Evolutionary conservation across 2,113 vertebrate genomes (phyloP).

Genomic region (Ivindomyrus marchei): DNA sequence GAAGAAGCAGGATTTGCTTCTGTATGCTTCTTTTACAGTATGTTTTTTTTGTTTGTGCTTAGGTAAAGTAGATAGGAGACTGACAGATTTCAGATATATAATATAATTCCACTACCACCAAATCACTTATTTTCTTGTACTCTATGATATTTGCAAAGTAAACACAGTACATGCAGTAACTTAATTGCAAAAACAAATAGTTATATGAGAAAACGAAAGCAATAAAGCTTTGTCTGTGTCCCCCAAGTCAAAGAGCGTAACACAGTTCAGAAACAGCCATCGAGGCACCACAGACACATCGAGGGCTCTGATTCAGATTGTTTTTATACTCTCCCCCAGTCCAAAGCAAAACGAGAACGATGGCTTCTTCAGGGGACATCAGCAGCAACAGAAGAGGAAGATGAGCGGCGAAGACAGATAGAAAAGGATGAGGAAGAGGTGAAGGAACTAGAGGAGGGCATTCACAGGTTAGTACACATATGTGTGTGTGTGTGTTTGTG

Average conservation of each 20-base stretch:
- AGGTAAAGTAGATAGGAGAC: not conserved
- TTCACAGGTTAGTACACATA: slow-evolving; percentile 71
- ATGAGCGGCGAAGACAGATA: slow-evolving; percentile 74
- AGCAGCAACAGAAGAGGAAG: slow-evolving; percentile 70
- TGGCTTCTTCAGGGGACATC: slow-evolving; percentile 92
- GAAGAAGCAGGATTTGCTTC: not conserved
- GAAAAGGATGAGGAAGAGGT: slow-evolving; percentile 83
- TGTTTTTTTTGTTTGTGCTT: not conserved
- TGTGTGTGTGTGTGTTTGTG: not conserved
- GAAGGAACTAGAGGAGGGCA: slow-evolving; percentile 79
- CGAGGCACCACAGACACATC: not conserved
- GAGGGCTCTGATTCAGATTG: not conserved
- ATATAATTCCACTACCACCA: not conserved
- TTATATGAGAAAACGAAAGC: not conserved
- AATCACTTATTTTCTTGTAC: not conserved
- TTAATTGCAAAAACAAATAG: not conserved
- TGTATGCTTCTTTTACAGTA: not conserved
- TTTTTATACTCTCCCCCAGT: slow-evolving; percentile 58
- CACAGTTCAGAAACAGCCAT: not conserved
- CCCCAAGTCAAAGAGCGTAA: not conserved
- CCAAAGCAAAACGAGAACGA: slow-evolving; percentile 91
- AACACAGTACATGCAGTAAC: not conserved
- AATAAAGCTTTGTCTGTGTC: not conserved
- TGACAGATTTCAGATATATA: not conserved
- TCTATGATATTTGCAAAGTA: not conserved